Conservation (phyloP, 2,797 vertebrate species). For the Acanthurus lineatus region DNA sequence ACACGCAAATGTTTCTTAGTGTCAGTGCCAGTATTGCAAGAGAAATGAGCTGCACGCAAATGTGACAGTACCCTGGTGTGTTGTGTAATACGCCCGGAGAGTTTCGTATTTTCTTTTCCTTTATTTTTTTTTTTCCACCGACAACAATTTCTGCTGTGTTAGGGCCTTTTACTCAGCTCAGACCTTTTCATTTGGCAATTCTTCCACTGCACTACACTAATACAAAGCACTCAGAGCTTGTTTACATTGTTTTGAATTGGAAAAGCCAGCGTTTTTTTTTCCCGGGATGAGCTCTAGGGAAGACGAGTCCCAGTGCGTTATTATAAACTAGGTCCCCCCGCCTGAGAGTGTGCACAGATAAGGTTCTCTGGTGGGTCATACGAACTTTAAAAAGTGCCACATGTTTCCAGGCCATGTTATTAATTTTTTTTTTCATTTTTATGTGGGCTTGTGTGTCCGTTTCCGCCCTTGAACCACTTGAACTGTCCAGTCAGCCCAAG, state of each 20-base stretch:
- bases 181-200: constrained; percentile 56
- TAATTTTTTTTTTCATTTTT: constrained; percentile 13
- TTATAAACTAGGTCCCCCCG: constrained; percentile 23
- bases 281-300: background rate
- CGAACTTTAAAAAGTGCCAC: constrained; percentile 14
- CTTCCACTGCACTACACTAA: constrained; percentile 32
- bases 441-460: constrained; percentile 4
- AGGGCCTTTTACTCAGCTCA: constrained; percentile 27
- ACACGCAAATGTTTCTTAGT: constrained; percentile 63
- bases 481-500: constrained; percentile 58
- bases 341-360: constrained; percentile 8
- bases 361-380: constrained; percentile 30
- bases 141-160: constrained; percentile 51
- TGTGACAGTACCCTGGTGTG: constrained; percentile 73
- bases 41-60: constrained; percentile 69
- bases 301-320: constrained; percentile 11
- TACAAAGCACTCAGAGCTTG: constrained; percentile 50
- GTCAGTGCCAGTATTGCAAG: constrained; percentile 53
- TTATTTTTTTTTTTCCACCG: constrained; percentile 3
- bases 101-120: constrained; percentile 38
- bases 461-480: constrained; percentile 63
- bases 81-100: constrained; percentile 72
- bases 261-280: constrained; percentile 22
- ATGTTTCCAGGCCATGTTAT: constrained; percentile 31
- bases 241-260: constrained; percentile 52